Evolutionary conservation across 2,113 vertebrate species (phyloP).

Genomic region (Pterocles gutturalis): DNA sequence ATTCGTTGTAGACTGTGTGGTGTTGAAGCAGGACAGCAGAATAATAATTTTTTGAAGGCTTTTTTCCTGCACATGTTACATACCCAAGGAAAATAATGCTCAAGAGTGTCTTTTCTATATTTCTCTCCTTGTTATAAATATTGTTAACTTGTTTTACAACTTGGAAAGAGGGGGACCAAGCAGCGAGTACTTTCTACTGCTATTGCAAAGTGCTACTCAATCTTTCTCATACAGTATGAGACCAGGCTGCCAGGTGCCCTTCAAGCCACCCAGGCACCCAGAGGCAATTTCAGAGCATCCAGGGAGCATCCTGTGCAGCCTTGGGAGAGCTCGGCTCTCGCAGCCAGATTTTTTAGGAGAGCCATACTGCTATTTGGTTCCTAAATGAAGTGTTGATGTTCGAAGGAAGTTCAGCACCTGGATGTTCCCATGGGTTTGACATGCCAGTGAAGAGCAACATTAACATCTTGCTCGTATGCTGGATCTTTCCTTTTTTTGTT

Average conservation of each 20-base stretch:
- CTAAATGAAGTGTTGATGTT: neutral
- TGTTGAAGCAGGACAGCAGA: constrained; percentile 13
- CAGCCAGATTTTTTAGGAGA: neutral
- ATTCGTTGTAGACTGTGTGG: neutral
- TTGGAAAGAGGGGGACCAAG: neutral
- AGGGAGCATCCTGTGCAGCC: neutral
- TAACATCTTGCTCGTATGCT: neutral
- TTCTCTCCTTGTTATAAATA: neutral
- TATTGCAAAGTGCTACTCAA: neutral
- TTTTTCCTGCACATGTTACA: neutral
- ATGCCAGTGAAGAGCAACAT: neutral
- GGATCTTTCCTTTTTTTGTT: neutral
- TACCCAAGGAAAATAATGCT: neutral
- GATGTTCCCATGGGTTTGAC: neutral
- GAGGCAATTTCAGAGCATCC: neutral
- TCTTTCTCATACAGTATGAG: neutral
- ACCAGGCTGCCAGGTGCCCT: neutral
- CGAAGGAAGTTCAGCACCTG: neutral
- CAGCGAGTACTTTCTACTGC: neutral
- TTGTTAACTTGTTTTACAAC: neutral
- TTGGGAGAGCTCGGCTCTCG: neutral
- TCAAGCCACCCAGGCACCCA: neutral
- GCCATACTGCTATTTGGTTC: neutral
- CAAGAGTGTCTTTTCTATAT: neutral
- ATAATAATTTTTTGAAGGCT: neutral